A percentile compares a stretch with the other conserved stretches of the same genome.
phyloP scores from a whole-genome alignment of 2,888 invertebrate species.

The Drosophila mercatorum region DNA sequence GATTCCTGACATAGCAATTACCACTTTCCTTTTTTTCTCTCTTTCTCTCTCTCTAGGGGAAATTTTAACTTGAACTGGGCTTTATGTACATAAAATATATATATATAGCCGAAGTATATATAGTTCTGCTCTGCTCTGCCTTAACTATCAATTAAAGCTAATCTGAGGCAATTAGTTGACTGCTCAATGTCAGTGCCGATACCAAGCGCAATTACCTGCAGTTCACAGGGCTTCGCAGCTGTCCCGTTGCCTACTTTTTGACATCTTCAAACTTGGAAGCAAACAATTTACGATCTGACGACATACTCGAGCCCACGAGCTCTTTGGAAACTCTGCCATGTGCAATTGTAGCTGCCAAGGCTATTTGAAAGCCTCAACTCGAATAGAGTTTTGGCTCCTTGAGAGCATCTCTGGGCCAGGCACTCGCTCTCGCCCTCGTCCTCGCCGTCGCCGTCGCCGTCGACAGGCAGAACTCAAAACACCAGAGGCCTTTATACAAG shows the following conservation, averaged over 20 bases:
- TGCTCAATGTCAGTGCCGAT: constrained; percentile 7
- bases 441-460: constrained; percentile 19
- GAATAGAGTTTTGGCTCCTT: constrained; percentile 46
- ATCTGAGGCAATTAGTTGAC: constrained; percentile 18
- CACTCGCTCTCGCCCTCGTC: constrained; percentile 9
- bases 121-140: background rate
- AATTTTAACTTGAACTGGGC: background rate
- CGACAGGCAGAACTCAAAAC: constrained; percentile 64
- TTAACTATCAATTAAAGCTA: constrained; percentile 7
- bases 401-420: constrained; percentile 26
- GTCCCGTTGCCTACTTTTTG: constrained; percentile 13
- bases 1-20: constrained; percentile 39
- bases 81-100: background rate
- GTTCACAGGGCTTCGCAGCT: background rate
- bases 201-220: background rate
- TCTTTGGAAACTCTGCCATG: constrained; percentile 49
- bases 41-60: background rate
- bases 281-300: constrained; percentile 53
- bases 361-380: constrained; percentile 61
- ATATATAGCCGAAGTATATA: background rate
- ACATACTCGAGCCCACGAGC: constrained; percentile 40
- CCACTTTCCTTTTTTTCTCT: constrained; percentile 1
- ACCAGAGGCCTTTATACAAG: constrained; percentile 56
- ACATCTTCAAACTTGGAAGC: constrained; percentile 24
- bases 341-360: constrained; percentile 66